Evolutionary conservation across 1,140 invertebrate genomes (phyloP).

Genomic region (Drosophila ohnishii): DNA sequence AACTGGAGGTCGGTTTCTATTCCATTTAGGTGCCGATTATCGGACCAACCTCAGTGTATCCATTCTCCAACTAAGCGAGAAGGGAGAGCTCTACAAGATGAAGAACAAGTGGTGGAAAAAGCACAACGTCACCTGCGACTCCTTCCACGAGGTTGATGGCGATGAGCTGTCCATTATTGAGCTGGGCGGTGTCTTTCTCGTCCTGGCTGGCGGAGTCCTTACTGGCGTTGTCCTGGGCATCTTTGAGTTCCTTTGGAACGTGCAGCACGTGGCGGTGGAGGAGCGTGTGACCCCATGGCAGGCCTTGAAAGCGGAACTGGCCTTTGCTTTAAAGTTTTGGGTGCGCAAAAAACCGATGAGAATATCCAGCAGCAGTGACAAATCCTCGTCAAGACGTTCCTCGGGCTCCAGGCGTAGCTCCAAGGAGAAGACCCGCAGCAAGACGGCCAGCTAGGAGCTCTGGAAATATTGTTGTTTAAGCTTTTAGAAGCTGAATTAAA

Average conservation of each 20-base stretch:
- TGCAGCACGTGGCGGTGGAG: slow-evolving; percentile 89
- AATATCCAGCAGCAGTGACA: slow-evolving; percentile 75
- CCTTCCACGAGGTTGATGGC: slow-evolving; percentile 70
- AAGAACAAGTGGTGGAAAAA: slow-evolving; percentile 95
- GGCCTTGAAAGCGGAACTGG: slow-evolving; percentile 86
- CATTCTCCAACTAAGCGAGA: slow-evolving; percentile 92
- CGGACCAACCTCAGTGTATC: slow-evolving; percentile 88
- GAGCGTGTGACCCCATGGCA: slow-evolving; percentile 87
- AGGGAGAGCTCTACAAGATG: slow-evolving; percentile 89
- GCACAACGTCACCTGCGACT: slow-evolving; percentile 74
- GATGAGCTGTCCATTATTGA: slow-evolving; percentile 86
- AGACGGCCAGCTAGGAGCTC: slow-evolving; percentile 47
- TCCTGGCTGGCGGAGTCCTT: slow-evolving; percentile 86
- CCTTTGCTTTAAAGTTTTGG: slow-evolving; percentile 87
- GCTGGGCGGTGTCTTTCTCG: slow-evolving; percentile 89
- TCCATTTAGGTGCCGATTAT: slow-evolving; percentile 83
- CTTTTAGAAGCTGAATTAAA: background rate
- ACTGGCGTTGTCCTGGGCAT: slow-evolving; percentile 88
- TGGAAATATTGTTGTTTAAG: background rate
- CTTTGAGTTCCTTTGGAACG: slow-evolving; percentile 93
- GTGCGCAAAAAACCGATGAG: slow-evolving; percentile 86
- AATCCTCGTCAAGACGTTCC: slow-evolving; percentile 80
- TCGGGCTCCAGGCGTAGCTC: slow-evolving; percentile 69
- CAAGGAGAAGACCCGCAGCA: slow-evolving; percentile 68
- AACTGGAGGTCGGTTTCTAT: background rate